phyloP scores from a whole-genome alignment of 2,113 vertebrate species.

The Vulpes ferrilata region DNA sequence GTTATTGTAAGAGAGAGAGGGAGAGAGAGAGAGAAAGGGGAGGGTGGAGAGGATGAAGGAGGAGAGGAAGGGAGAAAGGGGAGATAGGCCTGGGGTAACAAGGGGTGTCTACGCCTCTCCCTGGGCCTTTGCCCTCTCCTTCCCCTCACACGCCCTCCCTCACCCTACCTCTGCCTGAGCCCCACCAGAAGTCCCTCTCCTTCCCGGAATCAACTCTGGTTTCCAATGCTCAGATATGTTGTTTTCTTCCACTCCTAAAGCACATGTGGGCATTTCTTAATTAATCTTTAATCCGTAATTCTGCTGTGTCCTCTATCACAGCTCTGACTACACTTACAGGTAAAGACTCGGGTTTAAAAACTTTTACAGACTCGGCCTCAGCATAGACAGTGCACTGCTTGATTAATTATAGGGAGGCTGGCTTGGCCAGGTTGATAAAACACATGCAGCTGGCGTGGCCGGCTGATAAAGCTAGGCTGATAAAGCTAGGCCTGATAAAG shows the following conservation, averaged over 20 bases:
- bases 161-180: too few relatives aligned
- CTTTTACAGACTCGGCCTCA: not conserved
- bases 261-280: not conserved
- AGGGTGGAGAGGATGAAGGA: too few relatives aligned
- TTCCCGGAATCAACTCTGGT: not conserved
- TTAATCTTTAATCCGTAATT: not conserved
- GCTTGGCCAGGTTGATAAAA: not conserved
- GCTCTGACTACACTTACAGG: not conserved
- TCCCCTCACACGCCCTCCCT: not conserved
- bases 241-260: not conserved
- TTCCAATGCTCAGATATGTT: not conserved
- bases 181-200: not conserved
- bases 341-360: not conserved
- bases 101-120: fast-evolving
- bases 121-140: not conserved
- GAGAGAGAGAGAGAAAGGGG: not conserved
- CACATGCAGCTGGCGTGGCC: not conserved
- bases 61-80: not conserved
- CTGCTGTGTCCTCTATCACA: not conserved
- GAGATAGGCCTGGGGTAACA: not conserved
- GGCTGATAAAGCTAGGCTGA: too few relatives aligned
- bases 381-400: not conserved
- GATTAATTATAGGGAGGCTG: not conserved
- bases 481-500: too few relatives aligned
- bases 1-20: not conserved